phyloP scores from a whole-genome alignment of 1,140 invertebrate genomes.

The Pseudomyrmex cubaensis region DNA sequence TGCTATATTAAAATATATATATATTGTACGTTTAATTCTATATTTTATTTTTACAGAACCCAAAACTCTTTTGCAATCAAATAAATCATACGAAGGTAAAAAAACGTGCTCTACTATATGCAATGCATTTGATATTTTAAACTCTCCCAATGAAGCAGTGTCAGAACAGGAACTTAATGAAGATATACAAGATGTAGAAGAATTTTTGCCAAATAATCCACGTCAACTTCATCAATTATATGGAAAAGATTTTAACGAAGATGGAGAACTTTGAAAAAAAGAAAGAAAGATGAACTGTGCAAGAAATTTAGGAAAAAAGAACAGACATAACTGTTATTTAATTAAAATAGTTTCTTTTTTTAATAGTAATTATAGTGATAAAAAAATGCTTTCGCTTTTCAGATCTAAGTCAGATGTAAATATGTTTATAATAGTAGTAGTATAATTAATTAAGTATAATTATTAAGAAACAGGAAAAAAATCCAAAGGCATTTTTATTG shows the following conservation, averaged over 20 bases:
- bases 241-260: background rate
- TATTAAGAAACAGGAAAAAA: too few relatives aligned
- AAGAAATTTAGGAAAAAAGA: too few relatives aligned
- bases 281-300: too few relatives aligned
- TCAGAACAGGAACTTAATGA: background rate
- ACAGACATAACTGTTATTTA: background rate
- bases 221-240: background rate
- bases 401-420: background rate
- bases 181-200: background rate
- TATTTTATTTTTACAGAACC: background rate
- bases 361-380: background rate
- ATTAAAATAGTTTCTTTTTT: background rate
- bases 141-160: background rate
- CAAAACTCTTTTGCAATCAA: background rate
- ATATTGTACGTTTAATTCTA: background rate
- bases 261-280: background rate
- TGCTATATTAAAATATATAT: too few relatives aligned
- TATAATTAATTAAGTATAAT: background rate
- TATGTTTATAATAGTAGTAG: background rate
- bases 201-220: background rate
- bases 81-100: too few relatives aligned
- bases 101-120: too few relatives aligned
- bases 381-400: background rate
- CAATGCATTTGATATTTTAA: too few relatives aligned
- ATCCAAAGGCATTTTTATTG: too few relatives aligned